Conservation (phyloP, 2,888 invertebrate genomes). For the Taenaris catops region DNA sequence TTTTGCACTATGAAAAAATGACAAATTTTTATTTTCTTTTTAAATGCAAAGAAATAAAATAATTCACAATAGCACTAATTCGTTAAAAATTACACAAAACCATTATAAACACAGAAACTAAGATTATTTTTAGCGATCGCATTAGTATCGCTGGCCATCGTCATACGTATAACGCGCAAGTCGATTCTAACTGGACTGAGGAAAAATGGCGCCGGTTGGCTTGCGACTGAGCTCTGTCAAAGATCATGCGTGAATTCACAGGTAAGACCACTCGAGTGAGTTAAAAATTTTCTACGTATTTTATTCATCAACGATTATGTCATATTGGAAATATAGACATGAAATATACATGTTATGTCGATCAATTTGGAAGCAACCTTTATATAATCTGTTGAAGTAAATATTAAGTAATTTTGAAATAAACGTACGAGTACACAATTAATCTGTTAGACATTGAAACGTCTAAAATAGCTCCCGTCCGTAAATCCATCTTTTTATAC, state of each 20-base stretch:
- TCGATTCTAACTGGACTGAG: slow-evolving; percentile 57
- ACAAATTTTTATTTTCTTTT: not conserved
- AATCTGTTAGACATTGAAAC: too few relatives aligned
- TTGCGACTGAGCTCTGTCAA: slow-evolving; percentile 39
- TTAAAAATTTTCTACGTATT: not conserved
- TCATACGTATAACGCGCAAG: slow-evolving; percentile 34
- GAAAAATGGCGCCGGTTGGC: slow-evolving; percentile 49
- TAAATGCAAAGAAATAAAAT: slow-evolving; percentile 1
- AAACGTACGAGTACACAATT: too few relatives aligned
- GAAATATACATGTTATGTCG: too few relatives aligned
- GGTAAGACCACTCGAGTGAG: slow-evolving; percentile 21
- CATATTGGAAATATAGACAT: too few relatives aligned
- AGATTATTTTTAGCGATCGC: slow-evolving; percentile 22
- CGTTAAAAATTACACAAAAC: slow-evolving; percentile 9
- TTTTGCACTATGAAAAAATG: slow-evolving; percentile 10
- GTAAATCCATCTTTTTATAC: too few relatives aligned
- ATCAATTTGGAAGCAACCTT: too few relatives aligned
- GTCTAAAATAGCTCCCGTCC: too few relatives aligned
- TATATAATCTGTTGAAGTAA: too few relatives aligned
- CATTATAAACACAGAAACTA: slow-evolving; percentile 11
- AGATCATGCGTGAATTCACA: slow-evolving; percentile 48
- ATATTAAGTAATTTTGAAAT: too few relatives aligned
- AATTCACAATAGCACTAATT: slow-evolving; percentile 1
- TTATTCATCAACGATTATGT: too few relatives aligned
- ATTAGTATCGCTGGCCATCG: slow-evolving; percentile 22